Conservation (phyloP, 1,140 invertebrate species). For the Drosophila mojavensis region DNA sequence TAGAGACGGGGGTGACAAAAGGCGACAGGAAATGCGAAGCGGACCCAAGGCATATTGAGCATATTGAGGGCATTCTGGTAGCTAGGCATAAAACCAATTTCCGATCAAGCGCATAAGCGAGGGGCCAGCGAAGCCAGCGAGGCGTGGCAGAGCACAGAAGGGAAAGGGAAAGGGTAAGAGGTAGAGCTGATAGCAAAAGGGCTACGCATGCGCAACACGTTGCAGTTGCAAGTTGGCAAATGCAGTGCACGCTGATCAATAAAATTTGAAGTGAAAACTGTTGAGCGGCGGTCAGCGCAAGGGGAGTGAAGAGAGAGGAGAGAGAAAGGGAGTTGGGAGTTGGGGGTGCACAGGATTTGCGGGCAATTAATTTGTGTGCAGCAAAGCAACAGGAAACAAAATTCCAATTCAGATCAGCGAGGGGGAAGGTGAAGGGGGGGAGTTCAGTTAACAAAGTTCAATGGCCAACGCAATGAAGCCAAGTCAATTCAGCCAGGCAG, state of each 20-base stretch:
- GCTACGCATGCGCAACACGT: conserved; percentile 75
- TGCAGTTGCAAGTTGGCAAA: conserved; percentile 36
- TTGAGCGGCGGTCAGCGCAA: conserved; percentile 45
- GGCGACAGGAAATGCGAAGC: conserved; percentile 57
- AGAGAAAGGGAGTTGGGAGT: neutral
- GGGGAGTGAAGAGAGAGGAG: conserved; percentile 4
- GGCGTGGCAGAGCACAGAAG: conserved; percentile 31
- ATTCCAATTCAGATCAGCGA: conserved; percentile 7
- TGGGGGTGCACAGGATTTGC: conserved; percentile 72
- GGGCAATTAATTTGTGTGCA: conserved; percentile 80
- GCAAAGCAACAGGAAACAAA: conserved; percentile 64
- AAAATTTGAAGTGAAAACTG: conserved; percentile 77
- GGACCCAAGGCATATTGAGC: neutral
- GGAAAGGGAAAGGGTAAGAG: neutral
- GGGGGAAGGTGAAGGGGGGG: neutral
- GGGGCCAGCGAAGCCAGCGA: conserved; percentile 30
- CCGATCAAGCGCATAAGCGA: conserved; percentile 64
- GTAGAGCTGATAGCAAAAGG: conserved; percentile 11
- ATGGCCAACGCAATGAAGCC: conserved; percentile 49
- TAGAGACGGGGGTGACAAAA: conserved; percentile 25
- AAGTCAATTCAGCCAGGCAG: neutral
- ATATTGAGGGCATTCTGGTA: conserved; percentile 32
- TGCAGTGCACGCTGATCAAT: conserved; percentile 55
- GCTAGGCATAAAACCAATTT: conserved; percentile 75
- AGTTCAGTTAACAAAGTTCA: conserved; percentile 47